Evolutionary conservation across 2,113 vertebrate genomes (phyloP).

Genomic region (Zosterops borbonicus): DNA sequence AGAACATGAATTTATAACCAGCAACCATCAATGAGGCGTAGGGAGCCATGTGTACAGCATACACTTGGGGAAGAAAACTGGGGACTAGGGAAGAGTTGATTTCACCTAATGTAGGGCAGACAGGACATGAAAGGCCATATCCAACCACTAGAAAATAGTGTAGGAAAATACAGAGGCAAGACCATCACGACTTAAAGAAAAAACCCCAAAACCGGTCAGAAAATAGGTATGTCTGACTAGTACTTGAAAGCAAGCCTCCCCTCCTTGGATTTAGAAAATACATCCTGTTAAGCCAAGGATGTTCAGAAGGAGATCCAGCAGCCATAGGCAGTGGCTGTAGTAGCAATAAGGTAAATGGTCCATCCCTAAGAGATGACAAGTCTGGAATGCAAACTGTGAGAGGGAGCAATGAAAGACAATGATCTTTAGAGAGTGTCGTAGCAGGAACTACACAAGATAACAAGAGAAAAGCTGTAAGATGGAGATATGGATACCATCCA

Average conservation of each 20-base stretch:
- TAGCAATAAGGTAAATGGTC: neutral
- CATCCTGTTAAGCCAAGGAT: neutral
- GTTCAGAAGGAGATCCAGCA: neutral
- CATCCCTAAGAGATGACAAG: neutral
- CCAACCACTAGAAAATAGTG: neutral
- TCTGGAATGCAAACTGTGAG: neutral
- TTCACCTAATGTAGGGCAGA: conserved; percentile 30
- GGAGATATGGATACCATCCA: neutral
- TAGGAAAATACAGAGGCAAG: neutral
- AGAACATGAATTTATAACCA: conserved; percentile 61
- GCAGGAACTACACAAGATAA: neutral
- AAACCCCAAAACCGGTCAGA: neutral
- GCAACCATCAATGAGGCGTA: conserved; percentile 51
- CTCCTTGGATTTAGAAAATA: neutral
- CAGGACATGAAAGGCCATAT: neutral
- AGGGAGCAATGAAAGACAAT: neutral
- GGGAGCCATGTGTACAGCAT: conserved; percentile 31
- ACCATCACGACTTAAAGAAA: neutral
- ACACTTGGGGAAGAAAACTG: conserved; percentile 18
- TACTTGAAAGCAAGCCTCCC: neutral
- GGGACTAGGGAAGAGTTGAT: neutral
- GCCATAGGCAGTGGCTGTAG: neutral
- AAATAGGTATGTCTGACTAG: neutral
- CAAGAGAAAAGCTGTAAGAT: neutral
- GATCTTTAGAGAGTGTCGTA: neutral